These are phyloP conservation scores for Brachionus sp. DNA, from an alignment of 1,140 invertebrate species.

Conservation along the genomic window DNA sequence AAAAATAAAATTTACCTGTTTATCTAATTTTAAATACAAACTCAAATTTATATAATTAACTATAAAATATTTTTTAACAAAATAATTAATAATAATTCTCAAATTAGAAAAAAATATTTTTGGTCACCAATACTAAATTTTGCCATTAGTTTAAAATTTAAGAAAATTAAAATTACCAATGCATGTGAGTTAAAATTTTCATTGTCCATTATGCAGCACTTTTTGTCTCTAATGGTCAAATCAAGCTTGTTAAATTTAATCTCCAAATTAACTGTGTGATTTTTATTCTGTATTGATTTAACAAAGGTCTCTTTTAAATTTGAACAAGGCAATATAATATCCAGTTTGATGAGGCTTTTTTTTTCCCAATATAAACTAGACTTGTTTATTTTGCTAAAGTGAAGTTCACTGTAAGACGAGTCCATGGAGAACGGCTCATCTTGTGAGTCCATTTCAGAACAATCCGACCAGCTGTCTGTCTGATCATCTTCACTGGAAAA, in stretches of 20 bases:
- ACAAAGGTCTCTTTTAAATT: background rate
- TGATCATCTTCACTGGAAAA: background rate
- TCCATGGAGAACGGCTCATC: background rate
- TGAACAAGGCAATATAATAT: background rate
- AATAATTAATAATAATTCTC: no score
- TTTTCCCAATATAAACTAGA: background rate
- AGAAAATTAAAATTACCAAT: background rate
- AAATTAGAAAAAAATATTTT: no score
- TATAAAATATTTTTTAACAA: no score
- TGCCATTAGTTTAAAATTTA: background rate
- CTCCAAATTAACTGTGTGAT: background rate
- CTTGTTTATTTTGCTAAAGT: background rate
- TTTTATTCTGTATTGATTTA: background rate
- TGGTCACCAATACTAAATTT: no score
- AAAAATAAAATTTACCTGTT: no score
- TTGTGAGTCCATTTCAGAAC: background rate
- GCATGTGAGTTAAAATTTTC: background rate
- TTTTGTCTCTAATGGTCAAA: background rate
- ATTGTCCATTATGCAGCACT: background rate
- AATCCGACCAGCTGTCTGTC: background rate
- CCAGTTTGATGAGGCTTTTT: background rate
- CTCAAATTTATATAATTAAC: no score
- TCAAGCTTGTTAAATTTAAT: background rate
- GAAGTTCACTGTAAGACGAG: background rate
- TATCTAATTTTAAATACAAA: no score